phyloP scores from a whole-genome alignment of 2,113 vertebrate genomes.

The Dolichotis patagonum region DNA sequence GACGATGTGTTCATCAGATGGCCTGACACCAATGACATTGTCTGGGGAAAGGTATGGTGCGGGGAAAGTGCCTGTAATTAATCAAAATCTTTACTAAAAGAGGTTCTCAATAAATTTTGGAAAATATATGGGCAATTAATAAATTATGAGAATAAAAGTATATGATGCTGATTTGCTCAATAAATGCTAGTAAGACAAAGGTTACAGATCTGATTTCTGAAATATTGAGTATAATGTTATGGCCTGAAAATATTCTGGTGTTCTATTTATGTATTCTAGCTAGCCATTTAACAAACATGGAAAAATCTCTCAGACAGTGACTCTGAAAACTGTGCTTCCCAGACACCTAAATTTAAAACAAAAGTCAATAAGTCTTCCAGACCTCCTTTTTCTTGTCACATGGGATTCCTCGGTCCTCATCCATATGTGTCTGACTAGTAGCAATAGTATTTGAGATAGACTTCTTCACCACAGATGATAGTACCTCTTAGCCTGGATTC shows the following conservation, averaged over 20 bases:
- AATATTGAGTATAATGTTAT: not conserved
- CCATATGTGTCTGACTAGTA: not conserved
- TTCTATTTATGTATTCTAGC: not conserved
- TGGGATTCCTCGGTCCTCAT: not conserved
- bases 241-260: conserved; percentile 12
- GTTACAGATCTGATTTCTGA: not conserved
- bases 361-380: not conserved
- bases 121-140: not conserved
- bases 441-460: not conserved
- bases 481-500: not conserved
- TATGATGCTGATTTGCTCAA: conserved; percentile 8
- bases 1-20: conserved; percentile 92
- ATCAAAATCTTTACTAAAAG: not conserved
- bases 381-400: not conserved
- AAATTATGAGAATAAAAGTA: not conserved
- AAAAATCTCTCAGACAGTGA: not conserved
- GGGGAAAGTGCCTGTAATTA: not conserved
- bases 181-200: not conserved
- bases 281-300: not conserved
- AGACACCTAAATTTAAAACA: not conserved
- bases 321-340: not conserved
- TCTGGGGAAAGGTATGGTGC: conserved; percentile 94
- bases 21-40: conserved; percentile 86
- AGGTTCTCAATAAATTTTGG: not conserved
- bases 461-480: not conserved